phyloP scores from a whole-genome alignment of 2,797 vertebrate species.

The Tokudaia muenninki region DNA sequence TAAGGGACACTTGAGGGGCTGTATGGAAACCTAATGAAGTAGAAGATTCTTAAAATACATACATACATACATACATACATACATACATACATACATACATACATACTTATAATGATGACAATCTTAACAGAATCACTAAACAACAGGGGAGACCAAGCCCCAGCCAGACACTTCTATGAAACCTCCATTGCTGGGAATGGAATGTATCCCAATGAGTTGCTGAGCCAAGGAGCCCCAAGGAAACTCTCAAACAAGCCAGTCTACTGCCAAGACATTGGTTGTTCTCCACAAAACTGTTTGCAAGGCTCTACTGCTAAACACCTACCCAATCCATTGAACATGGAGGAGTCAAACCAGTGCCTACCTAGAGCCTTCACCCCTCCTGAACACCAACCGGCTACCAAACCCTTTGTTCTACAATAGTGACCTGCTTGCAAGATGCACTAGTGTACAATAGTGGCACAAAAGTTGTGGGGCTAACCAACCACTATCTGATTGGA shows the following conservation, averaged over 20 bases:
- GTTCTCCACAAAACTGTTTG: not conserved
- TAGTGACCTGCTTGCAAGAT: not conserved
- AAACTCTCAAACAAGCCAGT: not conserved
- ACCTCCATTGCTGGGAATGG: too few relatives aligned
- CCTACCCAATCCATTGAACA: not conserved
- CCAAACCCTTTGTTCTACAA: not conserved
- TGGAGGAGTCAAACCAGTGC: not conserved
- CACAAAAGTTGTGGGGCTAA: not conserved
- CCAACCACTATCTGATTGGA: not conserved
- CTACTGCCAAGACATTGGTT: not conserved
- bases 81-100: too few relatives aligned
- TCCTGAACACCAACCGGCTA: not conserved
- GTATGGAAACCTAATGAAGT: too few relatives aligned
- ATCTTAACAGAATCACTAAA: too few relatives aligned
- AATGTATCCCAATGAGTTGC: too few relatives aligned
- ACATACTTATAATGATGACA: too few relatives aligned
- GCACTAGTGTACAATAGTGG: not conserved
- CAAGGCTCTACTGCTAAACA: not conserved
- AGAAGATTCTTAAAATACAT: too few relatives aligned
- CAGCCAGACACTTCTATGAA: too few relatives aligned
- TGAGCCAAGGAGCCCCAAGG: too few relatives aligned
- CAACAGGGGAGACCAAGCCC: too few relatives aligned
- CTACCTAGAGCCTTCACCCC: not conserved
- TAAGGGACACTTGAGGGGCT: too few relatives aligned
- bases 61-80: too few relatives aligned